Percentiles rank a stretch among this genome's conserved stretches.
Conservation (phyloP, 2,113 vertebrate genomes). For the Corythaixoides concolor region DNA sequence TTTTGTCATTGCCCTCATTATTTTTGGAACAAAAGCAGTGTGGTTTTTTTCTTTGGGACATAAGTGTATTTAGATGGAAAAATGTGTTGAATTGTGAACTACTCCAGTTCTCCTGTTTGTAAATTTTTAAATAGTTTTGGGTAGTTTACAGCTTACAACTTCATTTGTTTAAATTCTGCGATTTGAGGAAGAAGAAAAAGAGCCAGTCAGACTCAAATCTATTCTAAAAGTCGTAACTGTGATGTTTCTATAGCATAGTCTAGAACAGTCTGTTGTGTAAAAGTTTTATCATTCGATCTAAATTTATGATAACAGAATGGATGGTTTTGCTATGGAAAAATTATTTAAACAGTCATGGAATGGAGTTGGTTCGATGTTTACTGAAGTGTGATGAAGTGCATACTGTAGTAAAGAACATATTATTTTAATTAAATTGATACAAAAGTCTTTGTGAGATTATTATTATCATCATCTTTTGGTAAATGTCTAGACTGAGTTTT, state of each 20-base stretch:
- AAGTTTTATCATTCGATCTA: neutral
- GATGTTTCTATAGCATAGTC: neutral
- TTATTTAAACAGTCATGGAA: neutral
- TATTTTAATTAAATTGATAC: neutral
- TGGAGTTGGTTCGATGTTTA: neutral
- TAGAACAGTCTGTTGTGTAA: neutral
- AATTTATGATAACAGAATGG: neutral
- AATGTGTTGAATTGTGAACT: neutral
- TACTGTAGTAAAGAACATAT: neutral
- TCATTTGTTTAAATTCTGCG: neutral
- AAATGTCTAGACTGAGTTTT: conserved; percentile 25
- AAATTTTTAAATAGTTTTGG: neutral
- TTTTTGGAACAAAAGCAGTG: too few species aligned
- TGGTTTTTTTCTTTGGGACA: too few species aligned
- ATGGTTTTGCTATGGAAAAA: neutral
- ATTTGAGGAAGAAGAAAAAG: neutral
- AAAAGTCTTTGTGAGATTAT: neutral
- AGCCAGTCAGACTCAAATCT: neutral
- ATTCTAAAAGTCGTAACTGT: neutral
- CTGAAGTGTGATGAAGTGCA: neutral
- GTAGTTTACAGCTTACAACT: neutral
- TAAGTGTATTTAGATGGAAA: neutral
- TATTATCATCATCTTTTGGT: neutral
- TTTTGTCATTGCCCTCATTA: too few species aligned
- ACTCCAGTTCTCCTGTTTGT: neutral